phyloP scores from a whole-genome alignment of 2,113 vertebrate species.

The Eptesicus fuscus region DNA sequence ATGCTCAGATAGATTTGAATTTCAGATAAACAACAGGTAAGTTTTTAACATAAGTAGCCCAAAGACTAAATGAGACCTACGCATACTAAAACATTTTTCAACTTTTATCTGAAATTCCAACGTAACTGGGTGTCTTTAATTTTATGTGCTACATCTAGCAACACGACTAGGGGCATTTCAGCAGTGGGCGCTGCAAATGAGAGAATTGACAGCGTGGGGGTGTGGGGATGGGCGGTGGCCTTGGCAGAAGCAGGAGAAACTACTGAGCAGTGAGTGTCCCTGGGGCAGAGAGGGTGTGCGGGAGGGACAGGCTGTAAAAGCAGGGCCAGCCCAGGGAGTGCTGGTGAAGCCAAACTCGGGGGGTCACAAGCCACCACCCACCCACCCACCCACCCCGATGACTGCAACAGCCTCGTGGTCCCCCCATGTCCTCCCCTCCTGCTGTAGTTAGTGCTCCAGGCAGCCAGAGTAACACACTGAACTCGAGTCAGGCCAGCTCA shows the following conservation, averaged over 20 bases:
- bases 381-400: not conserved
- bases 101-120: not conserved
- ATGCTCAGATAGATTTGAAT: not conserved
- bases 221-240: accelerated
- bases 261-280: not conserved
- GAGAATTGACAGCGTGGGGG: not conserved
- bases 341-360: not conserved
- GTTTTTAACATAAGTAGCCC: not conserved
- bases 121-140: not conserved
- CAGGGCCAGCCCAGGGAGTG: not conserved
- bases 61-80: not conserved
- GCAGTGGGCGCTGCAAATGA: not conserved
- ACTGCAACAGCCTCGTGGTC: not conserved
- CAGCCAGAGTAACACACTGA: not conserved
- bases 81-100: not conserved
- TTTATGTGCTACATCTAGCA: not conserved
- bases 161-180: not conserved
- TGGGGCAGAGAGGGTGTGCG: too few species aligned
- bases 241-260: not conserved
- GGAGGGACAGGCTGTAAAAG: not conserved
- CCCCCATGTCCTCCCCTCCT: not conserved
- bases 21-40: not conserved
- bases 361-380: not conserved
- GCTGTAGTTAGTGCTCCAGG: not conserved
- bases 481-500: not conserved